phyloP scores from a whole-genome alignment of 2,797 vertebrate species.

The Oreortyx pictus region DNA sequence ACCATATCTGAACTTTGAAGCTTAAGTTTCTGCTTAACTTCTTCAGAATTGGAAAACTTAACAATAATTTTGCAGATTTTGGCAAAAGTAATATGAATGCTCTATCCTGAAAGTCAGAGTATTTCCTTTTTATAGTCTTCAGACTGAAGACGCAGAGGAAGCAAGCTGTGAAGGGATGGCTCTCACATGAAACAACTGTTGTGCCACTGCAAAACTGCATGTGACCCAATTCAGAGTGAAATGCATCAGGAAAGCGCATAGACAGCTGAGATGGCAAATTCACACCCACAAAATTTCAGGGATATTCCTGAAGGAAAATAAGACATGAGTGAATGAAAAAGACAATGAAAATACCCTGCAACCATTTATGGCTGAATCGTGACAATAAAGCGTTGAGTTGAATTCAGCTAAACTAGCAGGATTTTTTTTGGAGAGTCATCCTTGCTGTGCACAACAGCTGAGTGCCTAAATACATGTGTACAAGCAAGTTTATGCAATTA shows the following conservation, averaged over 20 bases:
- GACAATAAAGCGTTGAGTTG: background rate
- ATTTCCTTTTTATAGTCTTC: background rate
- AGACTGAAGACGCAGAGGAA: conserved; percentile 6
- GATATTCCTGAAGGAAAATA: background rate
- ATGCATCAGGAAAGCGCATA: background rate
- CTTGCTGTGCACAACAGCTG: background rate
- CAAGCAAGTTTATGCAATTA: background rate
- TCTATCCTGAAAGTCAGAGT: background rate
- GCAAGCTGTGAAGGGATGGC: background rate
- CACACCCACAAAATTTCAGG: background rate
- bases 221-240: conserved; percentile 38
- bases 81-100: background rate
- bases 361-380: background rate
- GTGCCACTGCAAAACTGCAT: background rate
- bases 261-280: conserved; percentile 37
- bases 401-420: background rate
- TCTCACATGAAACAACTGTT: conserved; percentile 13
- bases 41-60: background rate
- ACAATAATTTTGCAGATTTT: background rate
- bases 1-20: background rate
- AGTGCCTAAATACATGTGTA: background rate
- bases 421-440: background rate
- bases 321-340: background rate
- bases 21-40: background rate
- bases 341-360: background rate